Evolutionary conservation across 2,888 invertebrate genomes (phyloP), one percentile per base, ranked within the genome.

Genomic region (Caenorhabditis uteleia): DNA sequence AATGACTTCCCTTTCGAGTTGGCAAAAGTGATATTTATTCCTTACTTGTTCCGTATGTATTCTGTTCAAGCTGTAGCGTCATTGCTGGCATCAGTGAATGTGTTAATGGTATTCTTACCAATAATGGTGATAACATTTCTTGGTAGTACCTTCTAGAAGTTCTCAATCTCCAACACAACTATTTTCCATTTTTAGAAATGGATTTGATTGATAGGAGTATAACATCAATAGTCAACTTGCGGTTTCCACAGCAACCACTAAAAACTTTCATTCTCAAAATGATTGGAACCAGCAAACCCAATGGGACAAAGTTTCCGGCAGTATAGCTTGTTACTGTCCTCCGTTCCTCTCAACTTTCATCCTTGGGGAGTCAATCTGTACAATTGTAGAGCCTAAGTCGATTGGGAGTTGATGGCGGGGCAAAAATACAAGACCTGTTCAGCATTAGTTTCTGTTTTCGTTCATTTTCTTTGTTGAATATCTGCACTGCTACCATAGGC

Each of bases 231-330:
- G n/a, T n/a, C n/a, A n/a, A n/a, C n/a, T n/a, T n/a, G 46, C n/a
- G n/a, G n/a, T n/a, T n/a, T n/a, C 80, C 80, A 82, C n/a, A 78
- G 49, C 23, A 73, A 48, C 55, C 81, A 80, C 1, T 79, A 25
- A 7, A 82, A 38, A 80, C 56, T 34, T 79, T 80, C 3, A 60
- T 75, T 26, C 62, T 50, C 0, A 83, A 48, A 2, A 59, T n/a
- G 14, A 70, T 56, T 2, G 74, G 76, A 14, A 66, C 48, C 3
- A 79, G 14, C 38, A 79, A 70, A 36, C 82, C 83, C 12, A 80
- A 46, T 0, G 83, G 81, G 53, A 83, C 81, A 51, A 74, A 83
- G 3, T 78, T 14, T 1, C 58, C 60, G 54, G 78, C 81, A 3
- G 78, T 50, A 14, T 61, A 25, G 7, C 6, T 8, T 26, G 44